Base-by-base conservation (phyloP, 2,113 vertebrate species). In the Barnardius zonarius region DNA sequence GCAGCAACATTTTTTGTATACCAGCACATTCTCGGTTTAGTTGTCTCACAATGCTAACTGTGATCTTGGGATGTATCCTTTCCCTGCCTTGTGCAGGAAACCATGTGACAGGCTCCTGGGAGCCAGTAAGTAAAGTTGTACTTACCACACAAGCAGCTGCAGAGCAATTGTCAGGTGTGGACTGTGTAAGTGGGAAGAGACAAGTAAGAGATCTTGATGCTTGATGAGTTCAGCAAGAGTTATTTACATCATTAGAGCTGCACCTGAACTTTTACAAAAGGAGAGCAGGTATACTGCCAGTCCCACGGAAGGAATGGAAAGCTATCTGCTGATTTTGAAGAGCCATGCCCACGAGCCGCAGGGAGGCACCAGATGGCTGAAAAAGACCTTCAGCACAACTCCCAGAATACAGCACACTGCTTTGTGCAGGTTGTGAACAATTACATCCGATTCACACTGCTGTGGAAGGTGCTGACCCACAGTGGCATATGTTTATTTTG, bases 311-410 rank as follows among this genome's bases (percentile, higher is more conserved):
- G 57, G 70, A 85, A 68, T 1, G 14, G n/a, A 44, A 66, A 91
- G 80, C 66, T 39, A 48, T 12, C 35, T 43, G 66, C 66, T 33
- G 73, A n/a, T 55, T 95, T 63, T 30, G 74, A 93, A 73, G 48
- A 88, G 52, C 35, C 0, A 0, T 88, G 82, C 79, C 85, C 84
- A 73, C 52, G 67, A 93, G 70, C 90, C 9, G 0, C 85, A 69
- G 82, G 88, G 85, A 96, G 90, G 92, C 92, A 94, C 88, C 92
- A 95, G 84, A 95, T 93, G 85, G 92, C 52, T 83, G 85, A 57
- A 64, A 64, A 9, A 83, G 66, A 43, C 82, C 84, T 83, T 79
- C 18, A 43, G 62, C 17, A 2, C 19, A 82, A 10, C 62, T 78
- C 52, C 62, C 2, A 1, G 46, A 79, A 22, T 46, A 27, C 73